Base-by-base conservation (phyloP, 1,140 invertebrate genomes). In the Gonioctena quinquepunctata region DNA sequence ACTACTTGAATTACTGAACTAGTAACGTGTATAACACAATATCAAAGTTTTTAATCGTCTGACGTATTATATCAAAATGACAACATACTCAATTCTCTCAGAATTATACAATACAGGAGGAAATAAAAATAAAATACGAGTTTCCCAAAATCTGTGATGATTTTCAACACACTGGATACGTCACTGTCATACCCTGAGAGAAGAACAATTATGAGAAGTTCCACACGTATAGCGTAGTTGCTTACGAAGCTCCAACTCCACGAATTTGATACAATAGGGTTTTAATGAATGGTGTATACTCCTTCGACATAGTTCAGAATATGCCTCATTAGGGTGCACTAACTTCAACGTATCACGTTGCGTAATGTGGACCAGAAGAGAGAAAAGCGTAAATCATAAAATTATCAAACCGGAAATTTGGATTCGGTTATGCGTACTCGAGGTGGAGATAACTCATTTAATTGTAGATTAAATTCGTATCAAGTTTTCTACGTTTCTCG, bases 251-350 rank as follows among this genome's bases (percentile, higher is more conserved):
- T 42, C 16, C 16, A n/a, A 42, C 5, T 42, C 33, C 33, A 4
- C 16, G 13, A 13, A 42, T 42, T n/a, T 42, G 21, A 57, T 13
- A 57, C 54, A 57, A 57, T 57, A 21, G 22, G 21, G 54, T 22
- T 57, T 57, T 57, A 57, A 57, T 57, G 54, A 57, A 57, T 57
- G 25, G 22, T 22, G 54, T 21, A 13, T 42, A 57, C 54, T 22
- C 2, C 54, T 57, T 8, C 19, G 6, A 57, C 54, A 57, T 25
- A 57, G 54, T 57, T 57, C 25, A 23, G 3, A 25, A 57, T 5
- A 57, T 57, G 21, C 22, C 54, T 57, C 54, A 57, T 57, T 57
- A 57, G 22, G 54, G 21, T n/a, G 54, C 13, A 42, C 54, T 22
- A 13, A 13, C 19, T 7, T 18, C 13, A 57, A 57, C 11, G 54